Conservation (phyloP, 2,888 invertebrate genomes). For the Ophion slaviceki region DNA sequence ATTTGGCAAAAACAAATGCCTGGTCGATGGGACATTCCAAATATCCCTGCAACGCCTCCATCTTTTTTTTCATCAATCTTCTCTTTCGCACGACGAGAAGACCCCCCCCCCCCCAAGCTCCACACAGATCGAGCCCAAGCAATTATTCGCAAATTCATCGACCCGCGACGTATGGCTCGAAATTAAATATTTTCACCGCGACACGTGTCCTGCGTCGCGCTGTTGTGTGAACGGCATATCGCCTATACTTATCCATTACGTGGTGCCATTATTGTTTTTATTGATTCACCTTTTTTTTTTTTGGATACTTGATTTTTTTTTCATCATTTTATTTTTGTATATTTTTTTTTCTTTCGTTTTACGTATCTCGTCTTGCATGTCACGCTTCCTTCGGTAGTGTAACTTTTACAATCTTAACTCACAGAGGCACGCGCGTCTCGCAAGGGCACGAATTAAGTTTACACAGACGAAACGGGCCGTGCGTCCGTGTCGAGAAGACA, state of each 20-base stretch:
- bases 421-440: slow-evolving; percentile 72
- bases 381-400: slow-evolving; percentile 83
- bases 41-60: neutral
- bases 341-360: slow-evolving; percentile 66
- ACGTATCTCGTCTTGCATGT: slow-evolving; percentile 83
- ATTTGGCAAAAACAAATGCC: neutral
- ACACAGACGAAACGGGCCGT: slow-evolving; percentile 7
- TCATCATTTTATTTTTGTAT: slow-evolving; percentile 67
- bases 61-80: slow-evolving; percentile 11
- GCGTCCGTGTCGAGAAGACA: too few species aligned
- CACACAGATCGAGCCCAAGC: neutral
- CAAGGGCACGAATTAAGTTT: slow-evolving; percentile 59
- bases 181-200: too few species aligned
- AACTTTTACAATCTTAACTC: slow-evolving; percentile 75
- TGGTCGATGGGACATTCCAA: neutral
- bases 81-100: slow-evolving; percentile 21
- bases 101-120: neutral
- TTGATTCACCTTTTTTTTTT: slow-evolving; percentile 23
- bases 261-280: slow-evolving; percentile 72
- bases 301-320: slow-evolving; percentile 65
- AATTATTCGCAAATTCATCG: too few species aligned
- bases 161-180: too few species aligned
- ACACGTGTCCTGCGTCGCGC: neutral
- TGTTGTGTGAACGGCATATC: slow-evolving; percentile 60
- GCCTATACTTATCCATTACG: slow-evolving; percentile 68